Percentiles rank a stretch among this genome's conserved stretches.
phyloP scores from a whole-genome alignment of 2,888 invertebrate genomes.

The Lasius fuliginosus region DNA sequence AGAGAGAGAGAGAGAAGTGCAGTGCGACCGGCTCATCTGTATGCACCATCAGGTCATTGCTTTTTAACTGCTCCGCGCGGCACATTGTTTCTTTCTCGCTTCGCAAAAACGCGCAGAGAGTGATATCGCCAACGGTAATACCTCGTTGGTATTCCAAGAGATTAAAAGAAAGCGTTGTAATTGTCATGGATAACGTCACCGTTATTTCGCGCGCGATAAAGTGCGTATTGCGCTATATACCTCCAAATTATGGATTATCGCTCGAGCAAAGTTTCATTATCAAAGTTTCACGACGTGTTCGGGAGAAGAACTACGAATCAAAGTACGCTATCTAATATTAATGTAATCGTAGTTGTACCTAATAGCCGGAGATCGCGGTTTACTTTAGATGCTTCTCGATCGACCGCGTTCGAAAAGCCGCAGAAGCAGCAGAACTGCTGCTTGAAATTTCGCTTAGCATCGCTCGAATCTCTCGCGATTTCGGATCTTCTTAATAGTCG shows the following conservation, averaged over 20 bases:
- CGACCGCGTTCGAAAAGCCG: not conserved
- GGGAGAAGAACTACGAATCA: not conserved
- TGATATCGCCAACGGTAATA: slow-evolving; percentile 21
- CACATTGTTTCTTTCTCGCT: not conserved
- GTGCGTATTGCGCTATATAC: not conserved
- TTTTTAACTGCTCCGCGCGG: slow-evolving; percentile 28
- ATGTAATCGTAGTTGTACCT: slow-evolving; percentile 4
- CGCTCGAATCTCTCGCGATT: slow-evolving; percentile 23
- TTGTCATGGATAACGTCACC: not conserved
- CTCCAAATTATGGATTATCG: not conserved
- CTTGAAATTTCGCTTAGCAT: slow-evolving; percentile 26
- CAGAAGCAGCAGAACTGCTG: not conserved
- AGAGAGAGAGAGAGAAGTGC: not conserved
- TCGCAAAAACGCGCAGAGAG: slow-evolving; percentile 9
- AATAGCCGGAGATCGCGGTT: slow-evolving; percentile 14
- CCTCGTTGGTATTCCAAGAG: slow-evolving; percentile 13
- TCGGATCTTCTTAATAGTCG: slow-evolving; percentile 23
- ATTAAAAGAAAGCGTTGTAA: slow-evolving; percentile 4
- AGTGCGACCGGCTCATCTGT: slow-evolving; percentile 21
- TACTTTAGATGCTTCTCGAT: not conserved
- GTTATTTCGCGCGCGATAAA: not conserved
- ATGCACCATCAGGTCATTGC: slow-evolving; percentile 33
- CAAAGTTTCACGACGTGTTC: slow-evolving; percentile 8
- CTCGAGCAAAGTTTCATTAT: slow-evolving; percentile 9
- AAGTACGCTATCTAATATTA: slow-evolving; percentile 5